These are phyloP conservation scores for Leucoraja ocellata DNA, from an alignment of 2,797 vertebrate genomes.

Conservation along the genomic window DNA sequence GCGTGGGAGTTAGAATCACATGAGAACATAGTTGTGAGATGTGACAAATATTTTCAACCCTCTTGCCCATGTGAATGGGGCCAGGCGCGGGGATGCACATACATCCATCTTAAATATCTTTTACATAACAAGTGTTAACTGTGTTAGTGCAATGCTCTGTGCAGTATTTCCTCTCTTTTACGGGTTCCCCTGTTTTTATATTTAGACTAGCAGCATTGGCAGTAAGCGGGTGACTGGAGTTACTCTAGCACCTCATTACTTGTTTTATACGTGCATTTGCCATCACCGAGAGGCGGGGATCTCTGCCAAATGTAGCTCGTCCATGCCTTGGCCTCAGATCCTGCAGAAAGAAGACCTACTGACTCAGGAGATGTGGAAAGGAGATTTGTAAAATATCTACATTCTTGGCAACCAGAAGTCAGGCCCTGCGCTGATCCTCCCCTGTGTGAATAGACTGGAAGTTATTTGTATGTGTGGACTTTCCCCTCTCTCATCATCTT, in stretches of 20 bases:
- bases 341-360: neutral
- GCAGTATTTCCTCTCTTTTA: neutral
- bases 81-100: neutral
- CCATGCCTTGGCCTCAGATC: neutral
- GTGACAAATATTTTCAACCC: neutral
- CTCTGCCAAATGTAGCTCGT: neutral
- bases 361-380: neutral
- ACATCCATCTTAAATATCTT: neutral
- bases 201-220: neutral
- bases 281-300: neutral
- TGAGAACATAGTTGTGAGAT: neutral
- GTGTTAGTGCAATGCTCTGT: neutral
- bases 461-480: neutral
- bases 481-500: neutral
- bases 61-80: neutral
- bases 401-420: neutral
- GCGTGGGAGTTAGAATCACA: neutral
- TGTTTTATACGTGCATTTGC: neutral
- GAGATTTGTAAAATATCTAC: neutral
- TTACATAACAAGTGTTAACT: neutral
- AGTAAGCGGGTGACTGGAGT: neutral
- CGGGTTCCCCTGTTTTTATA: neutral
- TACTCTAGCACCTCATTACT: neutral
- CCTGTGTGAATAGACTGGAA: neutral
- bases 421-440: neutral